Base-by-base conservation (phyloP, 1,140 invertebrate species). In the Palaemon carinicauda region DNA sequence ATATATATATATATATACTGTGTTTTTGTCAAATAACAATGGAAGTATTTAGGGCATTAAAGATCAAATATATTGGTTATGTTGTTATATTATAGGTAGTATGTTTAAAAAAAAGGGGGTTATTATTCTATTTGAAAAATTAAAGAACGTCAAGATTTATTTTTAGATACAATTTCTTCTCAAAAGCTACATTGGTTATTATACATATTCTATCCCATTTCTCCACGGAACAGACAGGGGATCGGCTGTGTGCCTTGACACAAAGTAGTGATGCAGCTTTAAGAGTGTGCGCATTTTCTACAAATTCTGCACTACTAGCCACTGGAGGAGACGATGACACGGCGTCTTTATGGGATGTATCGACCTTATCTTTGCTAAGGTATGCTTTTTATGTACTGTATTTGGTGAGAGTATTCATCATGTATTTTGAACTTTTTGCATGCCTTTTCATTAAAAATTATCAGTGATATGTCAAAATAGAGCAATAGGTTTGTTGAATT, bases 291-390 rank as follows among this genome's bases (percentile, higher is more conserved):
- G 92, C 92, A 90, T 96, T 96, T 91, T 94, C 95, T 0, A 93
- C 93, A 5, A 93, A 95, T 90, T 95, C 94, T 52, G 92, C 93
- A 2, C 90, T 94, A 54, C 91, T 96, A 21, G 93, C 94, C 4
- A 95, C 95, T 19, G 95, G 94, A 19, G 94, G 95, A 51, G 95
- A 96, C 91, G 95, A 95, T 91, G 95, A 95, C 52, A 93, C 93
- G 51, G 91, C 96, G 7, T 95, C 95, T 89, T 90, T 96, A 41
- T 96, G 95, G 95, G 94, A 96, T 91, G 91, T 96, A 19, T 91
- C 94, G 21, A 93, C 87, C 17, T 75, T 88, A 2, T 78, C 87
- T 2, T 31, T 82, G 12, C 80, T 88, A 24, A 88, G 87, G 87
- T 83, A 53, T 27, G 74, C 29, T 56, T 51, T 41, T 41, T n/a